These are phyloP conservation scores for Gymnogyps californianus DNA, from an alignment of 2,113 vertebrate species.

Conservation along the genomic window DNA sequence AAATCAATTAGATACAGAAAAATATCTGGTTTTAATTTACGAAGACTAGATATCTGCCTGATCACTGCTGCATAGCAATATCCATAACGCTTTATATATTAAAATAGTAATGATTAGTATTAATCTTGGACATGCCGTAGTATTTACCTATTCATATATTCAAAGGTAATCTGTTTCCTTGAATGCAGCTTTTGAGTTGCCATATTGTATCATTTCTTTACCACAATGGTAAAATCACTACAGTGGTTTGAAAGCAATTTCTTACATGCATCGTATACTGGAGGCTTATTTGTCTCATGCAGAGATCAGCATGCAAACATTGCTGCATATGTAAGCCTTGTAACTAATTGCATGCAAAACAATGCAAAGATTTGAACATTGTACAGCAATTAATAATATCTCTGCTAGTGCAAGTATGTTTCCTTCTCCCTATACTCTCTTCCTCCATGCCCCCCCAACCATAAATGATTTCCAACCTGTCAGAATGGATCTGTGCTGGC, in stretches of 20 bases:
- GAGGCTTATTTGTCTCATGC: slow-evolving; percentile 67
- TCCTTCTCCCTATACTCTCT: slow-evolving; percentile 9
- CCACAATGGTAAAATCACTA: neutral
- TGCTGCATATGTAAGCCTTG: slow-evolving; percentile 59
- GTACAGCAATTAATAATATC: slow-evolving; percentile 72
- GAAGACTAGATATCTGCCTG: slow-evolving; percentile 58
- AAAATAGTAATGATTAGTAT: slow-evolving; percentile 71
- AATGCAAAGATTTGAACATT: slow-evolving; percentile 71
- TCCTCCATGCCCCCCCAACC: neutral
- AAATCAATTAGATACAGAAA: slow-evolving; percentile 71
- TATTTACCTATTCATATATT: slow-evolving; percentile 69
- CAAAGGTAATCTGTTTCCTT: slow-evolving; percentile 58
- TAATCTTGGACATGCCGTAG: slow-evolving; percentile 59
- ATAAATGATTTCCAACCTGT: slow-evolving; percentile 81
- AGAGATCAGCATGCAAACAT: slow-evolving; percentile 65
- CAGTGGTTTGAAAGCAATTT: slow-evolving; percentile 64
- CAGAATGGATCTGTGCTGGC: slow-evolving; percentile 80
- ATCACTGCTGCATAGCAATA: slow-evolving; percentile 55
- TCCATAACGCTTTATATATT: slow-evolving; percentile 58
- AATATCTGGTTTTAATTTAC: slow-evolving; percentile 75
- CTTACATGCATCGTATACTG: slow-evolving; percentile 51
- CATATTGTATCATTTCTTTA: slow-evolving; percentile 49
- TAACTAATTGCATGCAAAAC: slow-evolving; percentile 72
- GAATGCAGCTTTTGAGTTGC: slow-evolving; percentile 45
- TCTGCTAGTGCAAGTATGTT: slow-evolving; percentile 69